Base-by-base conservation (phyloP, 2,113 vertebrate genomes). In the Motacilla tschutschensis region DNA sequence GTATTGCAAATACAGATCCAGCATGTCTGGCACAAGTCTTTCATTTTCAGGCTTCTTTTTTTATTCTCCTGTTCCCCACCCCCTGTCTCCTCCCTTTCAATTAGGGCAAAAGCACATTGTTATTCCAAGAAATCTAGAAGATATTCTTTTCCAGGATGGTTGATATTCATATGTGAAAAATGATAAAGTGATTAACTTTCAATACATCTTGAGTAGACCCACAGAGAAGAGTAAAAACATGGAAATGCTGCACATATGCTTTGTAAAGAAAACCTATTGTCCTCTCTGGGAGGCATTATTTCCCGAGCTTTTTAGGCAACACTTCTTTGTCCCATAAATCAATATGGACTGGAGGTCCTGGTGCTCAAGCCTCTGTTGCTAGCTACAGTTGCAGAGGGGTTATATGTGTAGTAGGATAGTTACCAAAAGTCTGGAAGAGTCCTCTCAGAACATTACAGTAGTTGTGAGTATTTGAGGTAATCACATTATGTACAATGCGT, bases 181-280 rank as follows among this genome's bases (percentile, higher is more conserved):
- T 35, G 58, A 92, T 62, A 85, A 92, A 89, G 41, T 7, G 1
- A 83, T 91, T 87, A 91, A 60, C 40, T 87, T 89, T 38, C 46
- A 66, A 35, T 77, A 19, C 18, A 64, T 85, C 69, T 75, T 74
- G 53, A 78, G 14, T 72, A 62, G 87, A 85, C 35, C 5, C 9
- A 72, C 4, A 4, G 51, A 76, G 51, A 83, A 80, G 82, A 78
- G 44, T 57, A 83, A 91, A 80, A 89, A 70, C 87, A 72, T 87
- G 33, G 74, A 91, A 93, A 89, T 94, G 83, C 70, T 89, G 79
- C 57, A 83, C 89, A 87, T 83, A 83, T 89, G 88, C 92, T 93
- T 92, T 93, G 41, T 80, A 75, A 85, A 95, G 77, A 93, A 95
- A 94, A 92, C 38, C 79, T 80, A 85, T 94, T 94, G 83, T 93